Percentiles rank a stretch among this genome's conserved stretches.
phyloP scores from a whole-genome alignment of 2,888 invertebrate genomes.

The Chrysina gloriosa region DNA sequence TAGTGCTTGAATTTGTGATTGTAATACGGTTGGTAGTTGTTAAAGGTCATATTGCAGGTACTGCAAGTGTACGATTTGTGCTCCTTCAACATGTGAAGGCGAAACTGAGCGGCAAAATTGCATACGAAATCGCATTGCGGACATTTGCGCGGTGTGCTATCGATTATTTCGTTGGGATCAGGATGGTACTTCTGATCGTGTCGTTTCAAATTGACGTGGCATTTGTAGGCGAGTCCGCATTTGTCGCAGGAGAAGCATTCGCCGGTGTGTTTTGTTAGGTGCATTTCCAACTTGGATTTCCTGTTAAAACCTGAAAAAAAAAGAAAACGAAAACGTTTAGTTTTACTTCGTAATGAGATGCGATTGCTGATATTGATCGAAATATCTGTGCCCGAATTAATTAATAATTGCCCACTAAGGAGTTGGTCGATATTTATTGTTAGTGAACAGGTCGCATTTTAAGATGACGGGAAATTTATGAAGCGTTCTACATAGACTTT shows the following conservation, averaged over 20 bases:
- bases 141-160: not conserved
- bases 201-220: not conserved
- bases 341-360: too few species aligned
- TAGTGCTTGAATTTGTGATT: slow-evolving; percentile 14
- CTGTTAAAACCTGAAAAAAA: slow-evolving; percentile 10
- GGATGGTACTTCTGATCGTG: slow-evolving; percentile 9
- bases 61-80: slow-evolving; percentile 14
- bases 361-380: too few species aligned
- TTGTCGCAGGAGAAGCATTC: slow-evolving; percentile 17
- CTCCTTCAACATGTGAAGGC: not conserved
- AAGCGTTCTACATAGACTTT: too few species aligned
- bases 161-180: not conserved
- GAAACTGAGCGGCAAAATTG: not conserved
- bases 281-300: not conserved
- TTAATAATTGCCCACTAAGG: too few species aligned
- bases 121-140: not conserved
- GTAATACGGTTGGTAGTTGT: slow-evolving; percentile 7
- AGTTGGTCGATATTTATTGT: too few species aligned
- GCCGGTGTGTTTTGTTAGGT: slow-evolving; percentile 15
- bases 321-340: not conserved
- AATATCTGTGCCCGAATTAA: too few species aligned
- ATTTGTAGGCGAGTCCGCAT: slow-evolving; percentile 6
- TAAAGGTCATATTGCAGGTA: not conserved
- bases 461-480: too few species aligned
- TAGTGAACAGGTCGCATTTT: too few species aligned